Percentiles rank a stretch among this genome's conserved stretches.
Conservation (phyloP, 1,140 invertebrate species). For the Scaptomyza graminum region DNA sequence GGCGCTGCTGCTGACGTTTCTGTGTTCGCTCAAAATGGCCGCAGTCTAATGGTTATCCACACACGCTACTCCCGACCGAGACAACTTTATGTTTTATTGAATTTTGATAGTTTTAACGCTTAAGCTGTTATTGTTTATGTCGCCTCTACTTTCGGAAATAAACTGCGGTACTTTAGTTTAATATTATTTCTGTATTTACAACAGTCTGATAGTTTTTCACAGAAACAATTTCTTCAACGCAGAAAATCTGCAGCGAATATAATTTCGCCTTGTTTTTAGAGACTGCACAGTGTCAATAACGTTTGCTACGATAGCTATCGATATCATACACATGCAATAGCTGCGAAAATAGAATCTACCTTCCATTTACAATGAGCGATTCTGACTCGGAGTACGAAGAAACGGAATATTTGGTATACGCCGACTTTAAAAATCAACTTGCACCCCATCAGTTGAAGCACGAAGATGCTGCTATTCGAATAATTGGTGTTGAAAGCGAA, state of each 20-base stretch:
- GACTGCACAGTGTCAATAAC: slow-evolving; percentile 16
- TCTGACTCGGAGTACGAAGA: slow-evolving; percentile 80
- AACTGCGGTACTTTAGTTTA: slow-evolving; percentile 7
- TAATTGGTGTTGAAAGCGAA: slow-evolving; percentile 85
- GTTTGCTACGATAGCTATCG: slow-evolving; percentile 11
- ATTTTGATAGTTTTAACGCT: slow-evolving; percentile 3
- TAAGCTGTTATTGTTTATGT: background rate
- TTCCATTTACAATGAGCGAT: slow-evolving; percentile 55
- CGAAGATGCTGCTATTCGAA: slow-evolving; percentile 71
- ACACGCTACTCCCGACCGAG: slow-evolving; percentile 23
- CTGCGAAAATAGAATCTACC: background rate
- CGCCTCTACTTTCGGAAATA: slow-evolving; percentile 4
- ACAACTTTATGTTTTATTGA: slow-evolving; percentile 1
- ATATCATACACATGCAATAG: slow-evolving; percentile 4
- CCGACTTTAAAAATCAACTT: slow-evolving; percentile 77
- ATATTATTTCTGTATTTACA: slow-evolving; percentile 54
- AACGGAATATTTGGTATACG: slow-evolving; percentile 73
- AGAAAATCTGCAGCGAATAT: slow-evolving; percentile 58
- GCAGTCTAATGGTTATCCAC: slow-evolving; percentile 47
- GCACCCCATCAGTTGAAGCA: slow-evolving; percentile 62
- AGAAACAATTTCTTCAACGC: slow-evolving; percentile 58
- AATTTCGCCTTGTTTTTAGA: slow-evolving; percentile 53
- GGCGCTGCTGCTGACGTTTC: slow-evolving; percentile 66
- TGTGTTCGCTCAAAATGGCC: slow-evolving; percentile 74
- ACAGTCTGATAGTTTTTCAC: slow-evolving; percentile 36